A percentile compares a stretch with the other conserved stretches of the same genome.
Evolutionary conservation across 2,797 vertebrate genomes (phyloP).

Genomic region (Schizothorax lantsangensis): DNA sequence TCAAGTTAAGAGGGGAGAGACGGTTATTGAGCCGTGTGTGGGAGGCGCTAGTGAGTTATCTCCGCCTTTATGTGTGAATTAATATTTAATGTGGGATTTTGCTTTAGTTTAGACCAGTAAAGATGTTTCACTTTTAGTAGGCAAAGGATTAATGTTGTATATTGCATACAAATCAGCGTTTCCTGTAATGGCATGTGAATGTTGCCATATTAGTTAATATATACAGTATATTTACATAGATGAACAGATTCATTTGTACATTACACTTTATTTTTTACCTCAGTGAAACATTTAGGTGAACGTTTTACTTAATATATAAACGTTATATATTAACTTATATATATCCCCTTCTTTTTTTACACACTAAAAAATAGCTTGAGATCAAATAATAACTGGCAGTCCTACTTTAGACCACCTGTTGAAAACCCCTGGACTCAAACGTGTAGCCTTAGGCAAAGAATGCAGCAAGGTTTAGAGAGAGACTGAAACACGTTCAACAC

Average conservation of each 20-base stretch:
- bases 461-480: neutral
- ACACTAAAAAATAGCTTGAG: neutral
- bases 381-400: neutral
- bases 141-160: neutral
- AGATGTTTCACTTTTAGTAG: neutral
- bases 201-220: neutral
- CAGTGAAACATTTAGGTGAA: neutral
- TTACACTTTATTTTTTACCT: neutral
- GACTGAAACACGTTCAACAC: neutral
- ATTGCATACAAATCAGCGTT: neutral
- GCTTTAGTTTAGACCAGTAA: neutral
- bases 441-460: neutral
- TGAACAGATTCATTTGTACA: neutral
- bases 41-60: neutral
- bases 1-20: neutral
- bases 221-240: neutral
- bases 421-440: neutral
- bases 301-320: too few species aligned
- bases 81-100: neutral
- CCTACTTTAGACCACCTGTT: neutral
- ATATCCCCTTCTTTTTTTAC: too few species aligned
- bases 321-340: too few species aligned
- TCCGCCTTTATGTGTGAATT: conserved; percentile 4
- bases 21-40: conserved; percentile 2
- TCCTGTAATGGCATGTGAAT: too few species aligned